Evolutionary conservation across 2,888 invertebrate species (phyloP).

Genomic region (Eupithecia dodoneata): DNA sequence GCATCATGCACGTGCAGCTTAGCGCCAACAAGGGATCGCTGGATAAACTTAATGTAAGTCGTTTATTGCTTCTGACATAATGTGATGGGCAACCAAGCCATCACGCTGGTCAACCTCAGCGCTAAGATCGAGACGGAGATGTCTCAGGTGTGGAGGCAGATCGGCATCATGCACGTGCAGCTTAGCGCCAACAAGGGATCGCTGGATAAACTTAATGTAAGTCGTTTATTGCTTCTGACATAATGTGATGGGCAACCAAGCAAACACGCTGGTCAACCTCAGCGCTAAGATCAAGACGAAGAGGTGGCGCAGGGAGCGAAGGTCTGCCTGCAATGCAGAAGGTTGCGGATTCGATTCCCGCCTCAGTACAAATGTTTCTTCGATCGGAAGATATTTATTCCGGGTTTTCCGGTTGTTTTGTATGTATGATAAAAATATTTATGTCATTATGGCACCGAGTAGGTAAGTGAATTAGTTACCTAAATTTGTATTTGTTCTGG

Average conservation of each 20-base stretch:
- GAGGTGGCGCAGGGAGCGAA: neutral
- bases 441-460: too few species aligned
- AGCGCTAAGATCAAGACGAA: neutral
- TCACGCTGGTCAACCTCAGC: slow-evolving; percentile 89
- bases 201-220: slow-evolving; percentile 87
- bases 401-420: too few species aligned
- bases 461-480: too few species aligned
- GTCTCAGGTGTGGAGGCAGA: slow-evolving; percentile 94
- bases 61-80: neutral
- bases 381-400: neutral
- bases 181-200: slow-evolving; percentile 89
- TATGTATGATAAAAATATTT: too few species aligned
- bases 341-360: neutral
- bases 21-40: slow-evolving; percentile 89
- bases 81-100: slow-evolving; percentile 85
- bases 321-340: neutral
- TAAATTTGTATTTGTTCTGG: too few species aligned
- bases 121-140: slow-evolving; percentile 91
- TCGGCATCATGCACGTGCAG: slow-evolving; percentile 94
- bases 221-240: slow-evolving; percentile 23
- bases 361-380: neutral
- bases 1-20: slow-evolving; percentile 94
- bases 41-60: slow-evolving; percentile 85
- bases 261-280: neutral
- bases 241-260: neutral